Evolutionary conservation across 2,113 vertebrate species (phyloP).

Genomic region (Microtus montanus): DNA sequence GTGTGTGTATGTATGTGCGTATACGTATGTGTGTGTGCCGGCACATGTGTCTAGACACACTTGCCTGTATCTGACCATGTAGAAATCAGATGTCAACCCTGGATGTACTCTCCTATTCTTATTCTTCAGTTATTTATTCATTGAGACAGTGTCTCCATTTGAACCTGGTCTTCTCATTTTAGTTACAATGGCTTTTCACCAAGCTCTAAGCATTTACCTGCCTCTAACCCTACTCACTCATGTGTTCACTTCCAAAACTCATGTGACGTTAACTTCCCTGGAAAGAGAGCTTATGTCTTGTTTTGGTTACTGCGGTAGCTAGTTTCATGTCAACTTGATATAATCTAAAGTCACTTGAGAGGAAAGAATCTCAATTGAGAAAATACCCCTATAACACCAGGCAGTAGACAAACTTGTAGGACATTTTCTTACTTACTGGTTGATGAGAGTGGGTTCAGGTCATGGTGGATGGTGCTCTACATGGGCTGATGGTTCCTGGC

Average conservation of each 20-base stretch:
- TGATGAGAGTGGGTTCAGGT: fast-evolving
- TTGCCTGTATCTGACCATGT: not conserved
- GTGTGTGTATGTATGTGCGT: not conserved
- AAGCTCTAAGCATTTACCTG: not conserved
- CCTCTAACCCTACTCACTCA: not conserved
- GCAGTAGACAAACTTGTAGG: not conserved
- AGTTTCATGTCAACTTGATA: not conserved
- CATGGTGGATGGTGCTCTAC: not conserved
- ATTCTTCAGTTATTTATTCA: not conserved
- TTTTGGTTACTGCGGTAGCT: not conserved
- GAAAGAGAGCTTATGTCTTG: not conserved
- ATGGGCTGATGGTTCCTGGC: not conserved
- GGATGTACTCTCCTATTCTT: not conserved
- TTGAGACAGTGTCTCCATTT: not conserved
- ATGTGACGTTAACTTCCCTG: not conserved
- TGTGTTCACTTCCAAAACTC: not conserved
- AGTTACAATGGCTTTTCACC: not conserved
- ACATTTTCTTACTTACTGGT: not conserved
- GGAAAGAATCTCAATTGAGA: not conserved
- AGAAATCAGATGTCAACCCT: not conserved
- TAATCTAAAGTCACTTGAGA: not conserved
- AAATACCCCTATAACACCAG: not conserved
- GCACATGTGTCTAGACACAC: not conserved
- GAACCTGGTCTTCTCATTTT: not conserved
- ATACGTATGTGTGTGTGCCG: not conserved